phyloP scores from a whole-genome alignment of 1,140 invertebrate genomes.

The Centruroides sculpturatus region DNA sequence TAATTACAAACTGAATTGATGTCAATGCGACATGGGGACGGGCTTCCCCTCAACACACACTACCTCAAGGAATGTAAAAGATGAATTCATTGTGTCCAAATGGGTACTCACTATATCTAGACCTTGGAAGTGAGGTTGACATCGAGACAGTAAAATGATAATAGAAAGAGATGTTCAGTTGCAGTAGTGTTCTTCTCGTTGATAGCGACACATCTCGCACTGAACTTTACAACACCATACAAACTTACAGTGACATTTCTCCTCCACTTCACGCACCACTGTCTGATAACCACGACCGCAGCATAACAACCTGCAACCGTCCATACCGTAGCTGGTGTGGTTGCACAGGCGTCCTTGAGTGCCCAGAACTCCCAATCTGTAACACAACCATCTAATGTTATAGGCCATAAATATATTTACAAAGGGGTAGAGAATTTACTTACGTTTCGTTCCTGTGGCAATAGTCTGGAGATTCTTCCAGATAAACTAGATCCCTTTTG shows the following conservation, averaged over 20 bases:
- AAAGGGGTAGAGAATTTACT: slow-evolving; percentile 22
- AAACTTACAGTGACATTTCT: slow-evolving; percentile 83
- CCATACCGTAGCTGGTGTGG: slow-evolving; percentile 54
- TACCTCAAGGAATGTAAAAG: no score
- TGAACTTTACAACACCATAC: slow-evolving; percentile 89
- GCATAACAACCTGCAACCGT: slow-evolving; percentile 69
- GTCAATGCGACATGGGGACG: no score
- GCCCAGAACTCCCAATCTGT: slow-evolving; percentile 45
- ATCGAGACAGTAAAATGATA: no score
- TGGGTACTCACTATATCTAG: no score
- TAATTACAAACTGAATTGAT: no score
- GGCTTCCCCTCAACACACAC: no score
- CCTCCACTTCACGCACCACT: slow-evolving; percentile 49
- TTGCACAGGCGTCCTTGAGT: slow-evolving; percentile 64
- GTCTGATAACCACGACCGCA: slow-evolving; percentile 64
- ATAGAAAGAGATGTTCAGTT: slow-evolving; percentile 4
- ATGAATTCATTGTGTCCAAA: no score
- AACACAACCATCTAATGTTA: neutral
- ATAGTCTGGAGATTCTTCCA: slow-evolving; percentile 72
- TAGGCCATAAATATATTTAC: no score
- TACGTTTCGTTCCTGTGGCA: slow-evolving; percentile 72
- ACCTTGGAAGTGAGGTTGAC: no score
- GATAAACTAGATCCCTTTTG: slow-evolving; percentile 51
- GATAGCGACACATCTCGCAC: slow-evolving; percentile 57
- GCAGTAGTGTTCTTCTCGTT: slow-evolving; percentile 13